Conservation (phyloP, 1,140 invertebrate species). For the Macrocentrus cingulum region DNA sequence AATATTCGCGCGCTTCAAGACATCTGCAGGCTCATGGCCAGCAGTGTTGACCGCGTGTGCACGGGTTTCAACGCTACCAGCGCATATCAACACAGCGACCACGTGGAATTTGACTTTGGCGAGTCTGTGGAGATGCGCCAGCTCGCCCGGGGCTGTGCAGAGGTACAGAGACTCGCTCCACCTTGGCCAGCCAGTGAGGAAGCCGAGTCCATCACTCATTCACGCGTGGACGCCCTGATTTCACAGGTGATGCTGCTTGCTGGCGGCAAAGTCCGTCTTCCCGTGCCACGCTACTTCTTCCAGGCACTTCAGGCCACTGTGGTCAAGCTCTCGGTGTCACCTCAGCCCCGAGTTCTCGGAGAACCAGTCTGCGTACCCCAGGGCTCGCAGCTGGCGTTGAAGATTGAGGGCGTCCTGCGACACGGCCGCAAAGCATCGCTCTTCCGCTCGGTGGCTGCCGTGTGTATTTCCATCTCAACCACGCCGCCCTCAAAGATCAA, state of each 20-base stretch:
- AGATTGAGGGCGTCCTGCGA: constrained; percentile 85
- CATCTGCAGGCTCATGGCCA: constrained; percentile 72
- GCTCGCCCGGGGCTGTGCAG: constrained; percentile 56
- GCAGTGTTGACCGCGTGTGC: constrained; percentile 74
- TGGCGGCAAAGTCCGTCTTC: constrained; percentile 64
- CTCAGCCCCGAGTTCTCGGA: constrained; percentile 75
- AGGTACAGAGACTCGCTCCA: constrained; percentile 59
- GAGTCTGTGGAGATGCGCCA: constrained; percentile 60
- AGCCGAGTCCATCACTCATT: constrained; percentile 49
- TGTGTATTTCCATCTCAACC: constrained; percentile 72
- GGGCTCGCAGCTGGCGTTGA: constrained; percentile 78
- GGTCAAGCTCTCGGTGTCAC: constrained; percentile 80
- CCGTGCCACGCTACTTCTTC: constrained; percentile 85
- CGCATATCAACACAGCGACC: constrained; percentile 57
- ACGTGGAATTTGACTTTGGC: constrained; percentile 55
- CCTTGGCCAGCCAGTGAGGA: constrained; percentile 48
- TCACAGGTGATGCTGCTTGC: constrained; percentile 69
- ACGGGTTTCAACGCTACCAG: constrained; percentile 49
- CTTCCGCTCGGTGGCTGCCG: constrained; percentile 70
- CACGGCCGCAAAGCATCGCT: constrained; percentile 68
- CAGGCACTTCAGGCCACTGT: constrained; percentile 83
- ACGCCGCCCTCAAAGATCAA: constrained; percentile 61
- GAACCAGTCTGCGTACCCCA: constrained; percentile 76
- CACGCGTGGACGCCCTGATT: constrained; percentile 66
- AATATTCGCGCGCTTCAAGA: constrained; percentile 79